phyloP scores from a whole-genome alignment of 2,888 invertebrate genomes.

The Seira musarum region DNA sequence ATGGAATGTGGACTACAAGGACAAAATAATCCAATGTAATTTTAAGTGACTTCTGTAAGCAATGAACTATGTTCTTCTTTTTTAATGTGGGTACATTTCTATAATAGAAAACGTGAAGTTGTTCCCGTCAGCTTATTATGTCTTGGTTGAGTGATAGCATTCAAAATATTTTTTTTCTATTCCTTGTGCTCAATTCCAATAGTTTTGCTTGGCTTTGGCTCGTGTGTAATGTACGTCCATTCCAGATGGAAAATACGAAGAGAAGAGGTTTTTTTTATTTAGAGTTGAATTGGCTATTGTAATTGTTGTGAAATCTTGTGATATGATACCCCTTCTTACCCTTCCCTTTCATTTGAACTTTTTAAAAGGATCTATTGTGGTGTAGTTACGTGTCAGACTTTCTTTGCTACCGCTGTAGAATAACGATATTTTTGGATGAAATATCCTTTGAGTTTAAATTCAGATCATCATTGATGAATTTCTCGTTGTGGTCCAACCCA shows the following conservation, averaged over 20 bases:
- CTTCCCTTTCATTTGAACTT: neutral
- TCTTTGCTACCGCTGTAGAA: too few species aligned
- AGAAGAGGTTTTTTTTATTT: too few species aligned
- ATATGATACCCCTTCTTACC: neutral
- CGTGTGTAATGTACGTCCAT: neutral
- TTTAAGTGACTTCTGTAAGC: too few species aligned
- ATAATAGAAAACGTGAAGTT: too few species aligned
- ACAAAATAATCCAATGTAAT: neutral
- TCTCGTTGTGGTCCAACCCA: constrained; percentile 22
- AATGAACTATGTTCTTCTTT: too few species aligned
- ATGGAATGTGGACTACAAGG: neutral
- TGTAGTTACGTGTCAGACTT: too few species aligned
- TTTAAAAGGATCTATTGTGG: neutral
- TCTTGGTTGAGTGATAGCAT: neutral
- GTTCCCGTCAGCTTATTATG: too few species aligned
- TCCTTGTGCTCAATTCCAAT: neutral
- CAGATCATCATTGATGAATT: constrained; percentile 30
- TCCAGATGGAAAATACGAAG: neutral
- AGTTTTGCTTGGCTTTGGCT: too few species aligned
- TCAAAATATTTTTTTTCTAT: neutral
- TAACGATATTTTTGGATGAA: too few species aligned
- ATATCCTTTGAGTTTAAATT: too few species aligned
- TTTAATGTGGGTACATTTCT: too few species aligned
- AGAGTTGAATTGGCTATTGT: too few species aligned
- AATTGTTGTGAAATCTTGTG: neutral